phyloP scores from a whole-genome alignment of 1,140 invertebrate species.

The Brachionus paranguensis region DNA sequence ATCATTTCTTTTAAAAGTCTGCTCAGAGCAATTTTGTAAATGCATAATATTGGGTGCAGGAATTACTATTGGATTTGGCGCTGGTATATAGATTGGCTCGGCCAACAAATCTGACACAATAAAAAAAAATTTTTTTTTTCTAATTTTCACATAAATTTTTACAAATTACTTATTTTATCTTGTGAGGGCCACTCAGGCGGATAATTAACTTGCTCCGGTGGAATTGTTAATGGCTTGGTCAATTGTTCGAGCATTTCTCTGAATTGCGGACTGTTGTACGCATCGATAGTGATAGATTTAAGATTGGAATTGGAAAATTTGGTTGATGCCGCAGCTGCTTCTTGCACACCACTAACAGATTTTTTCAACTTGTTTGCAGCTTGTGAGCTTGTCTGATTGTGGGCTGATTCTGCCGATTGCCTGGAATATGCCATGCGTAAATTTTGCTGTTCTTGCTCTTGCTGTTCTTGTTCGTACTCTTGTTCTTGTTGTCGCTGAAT shows the following conservation, averaged over 20 bases:
- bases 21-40: background rate
- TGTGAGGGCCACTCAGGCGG: constrained; percentile 37
- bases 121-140: background rate
- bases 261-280: constrained; percentile 31
- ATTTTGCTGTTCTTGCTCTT: constrained; percentile 15
- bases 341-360: background rate
- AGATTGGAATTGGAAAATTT: constrained; percentile 15
- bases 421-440: background rate
- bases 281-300: constrained; percentile 13
- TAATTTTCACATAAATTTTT: background rate
- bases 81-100: constrained; percentile 37
- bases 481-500: background rate
- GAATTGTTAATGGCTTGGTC: constrained; percentile 17
- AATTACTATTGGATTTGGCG: constrained; percentile 35
- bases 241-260: constrained; percentile 25
- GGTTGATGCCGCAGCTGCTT: background rate
- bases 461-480: background rate
- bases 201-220: constrained; percentile 25
- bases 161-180: constrained; percentile 27
- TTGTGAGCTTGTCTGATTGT: background rate
- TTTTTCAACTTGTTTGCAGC: background rate
- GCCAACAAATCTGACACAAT: constrained; percentile 1
- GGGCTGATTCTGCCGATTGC: background rate
- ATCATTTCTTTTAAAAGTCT: background rate
- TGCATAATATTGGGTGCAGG: constrained; percentile 12